Base-by-base conservation (phyloP, 2,797 vertebrate genomes). In the Podargus strigoides region DNA sequence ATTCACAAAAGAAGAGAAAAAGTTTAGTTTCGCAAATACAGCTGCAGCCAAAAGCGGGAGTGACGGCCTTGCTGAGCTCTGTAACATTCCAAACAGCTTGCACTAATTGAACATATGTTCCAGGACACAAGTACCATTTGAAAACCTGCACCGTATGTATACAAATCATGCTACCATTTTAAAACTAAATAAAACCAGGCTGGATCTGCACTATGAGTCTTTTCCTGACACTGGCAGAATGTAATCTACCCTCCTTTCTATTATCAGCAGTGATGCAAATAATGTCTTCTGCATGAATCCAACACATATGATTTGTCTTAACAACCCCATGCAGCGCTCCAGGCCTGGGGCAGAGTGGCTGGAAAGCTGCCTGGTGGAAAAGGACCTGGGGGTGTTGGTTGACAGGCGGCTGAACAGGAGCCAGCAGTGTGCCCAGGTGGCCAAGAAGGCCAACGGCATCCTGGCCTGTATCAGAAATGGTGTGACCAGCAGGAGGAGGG, bases 61-160 rank as follows among this genome's bases (percentile, higher is more conserved):
- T 2, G 13, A 10, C 0, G 34, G 32, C 58, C 23, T 41, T 59
- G 32, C 49, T 13, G 28, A 64, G 37, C 69, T 7, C 26, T 32
- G 26, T 2, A 3, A 30, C 16, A 0, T 5, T 12, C 4, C 10
- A 47, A 86, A 42, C 15, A 18, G 23, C 2, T 3, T 4, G 34
- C 0, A 0, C 23, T 59, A 19, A 17, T 7, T 18, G 36, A 52
- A 32, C 16, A 0, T 26, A 10, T 47, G 32, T 47, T 17, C 27
- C 41, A 4, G 12, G 34, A 32, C 21, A 5, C 18, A 5, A 74
- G 26, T 15, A 10, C 27, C 27, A 0, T 42, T 69, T 72, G 36
- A 27, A 75, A 89, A 62, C 36, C 39, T 41, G 7, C 36, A 3
- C 20, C 2, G 0, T 28, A 18, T 8, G 11, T 37, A 20, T 64